These are phyloP conservation scores for Pitta sordida DNA, from an alignment of 2,113 vertebrate species.

Conservation along the genomic window DNA sequence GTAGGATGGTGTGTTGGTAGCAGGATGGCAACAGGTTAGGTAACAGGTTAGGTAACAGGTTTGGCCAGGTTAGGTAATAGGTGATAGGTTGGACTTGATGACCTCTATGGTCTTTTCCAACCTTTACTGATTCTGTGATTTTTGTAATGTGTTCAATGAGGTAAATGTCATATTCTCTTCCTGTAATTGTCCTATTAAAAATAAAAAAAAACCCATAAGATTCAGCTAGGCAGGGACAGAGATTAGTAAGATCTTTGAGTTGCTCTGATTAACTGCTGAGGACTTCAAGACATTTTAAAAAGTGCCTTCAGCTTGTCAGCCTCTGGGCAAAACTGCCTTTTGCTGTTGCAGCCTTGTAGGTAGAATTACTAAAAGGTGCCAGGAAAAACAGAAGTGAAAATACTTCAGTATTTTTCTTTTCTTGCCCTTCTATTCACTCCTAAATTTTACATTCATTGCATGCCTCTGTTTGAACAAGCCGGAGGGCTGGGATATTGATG, in stretches of 20 bases:
- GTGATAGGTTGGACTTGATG: no score
- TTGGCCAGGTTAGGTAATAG: no score
- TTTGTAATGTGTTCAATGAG: no score
- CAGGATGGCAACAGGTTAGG: no score
- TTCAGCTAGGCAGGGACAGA: neutral
- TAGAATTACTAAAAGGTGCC: neutral
- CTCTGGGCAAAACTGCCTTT: constrained; percentile 4
- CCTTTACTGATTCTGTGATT: no score
- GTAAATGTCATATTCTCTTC: neutral
- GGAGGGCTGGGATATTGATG: neutral
- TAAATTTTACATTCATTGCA: neutral
- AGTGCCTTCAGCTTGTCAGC: neutral
- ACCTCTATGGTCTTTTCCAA: no score
- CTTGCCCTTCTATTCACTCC: neutral
- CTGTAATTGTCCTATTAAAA: constrained; percentile 30
- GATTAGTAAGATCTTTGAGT: neutral
- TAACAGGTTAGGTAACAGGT: no score
- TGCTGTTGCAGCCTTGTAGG: neutral
- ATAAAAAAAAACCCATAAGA: constrained; percentile 4
- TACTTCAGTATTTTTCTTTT: neutral
- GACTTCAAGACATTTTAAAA: neutral
- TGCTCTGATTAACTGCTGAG: neutral
- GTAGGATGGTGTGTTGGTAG: no score
- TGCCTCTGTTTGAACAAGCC: neutral
- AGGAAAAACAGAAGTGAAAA: neutral